Conservation (phyloP, 2,888 invertebrate species). For the Microdon myrmicae region DNA sequence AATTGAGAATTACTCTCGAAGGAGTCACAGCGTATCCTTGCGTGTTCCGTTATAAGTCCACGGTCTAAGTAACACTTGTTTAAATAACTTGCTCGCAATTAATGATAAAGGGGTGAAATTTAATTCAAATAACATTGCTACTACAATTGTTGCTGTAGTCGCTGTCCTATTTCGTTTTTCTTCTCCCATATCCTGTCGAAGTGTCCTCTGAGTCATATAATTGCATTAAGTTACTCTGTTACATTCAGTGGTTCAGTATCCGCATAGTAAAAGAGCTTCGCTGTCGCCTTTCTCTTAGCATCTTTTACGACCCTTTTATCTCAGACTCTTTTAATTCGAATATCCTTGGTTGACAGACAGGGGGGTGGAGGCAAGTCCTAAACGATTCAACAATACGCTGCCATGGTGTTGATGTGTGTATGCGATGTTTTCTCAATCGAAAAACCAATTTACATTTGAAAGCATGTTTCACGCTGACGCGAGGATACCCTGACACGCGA, state of each 20-base stretch:
- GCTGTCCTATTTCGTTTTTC: neutral
- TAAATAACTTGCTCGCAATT: conserved; percentile 40
- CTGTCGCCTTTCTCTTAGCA: conserved; percentile 5
- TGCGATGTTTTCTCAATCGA: conserved; percentile 17
- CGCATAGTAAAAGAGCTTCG: neutral
- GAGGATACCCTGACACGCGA: conserved; percentile 33
- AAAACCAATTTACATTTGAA: conserved; percentile 9
- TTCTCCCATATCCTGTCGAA: neutral
- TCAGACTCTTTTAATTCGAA: conserved; percentile 10
- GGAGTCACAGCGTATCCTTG: conserved; percentile 12
- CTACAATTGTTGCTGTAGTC: too few species aligned
- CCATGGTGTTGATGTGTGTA: conserved; percentile 1
- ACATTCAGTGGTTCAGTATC: too few species aligned
- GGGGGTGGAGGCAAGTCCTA: neutral
- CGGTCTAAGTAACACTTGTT: conserved; percentile 34
- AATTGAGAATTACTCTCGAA: conserved; percentile 17
- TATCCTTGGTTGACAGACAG: conserved; percentile 4
- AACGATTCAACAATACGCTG: too few species aligned
- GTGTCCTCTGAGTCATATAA: conserved; percentile 7
- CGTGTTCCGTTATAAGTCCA: neutral
- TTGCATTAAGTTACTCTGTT: conserved; percentile 2
- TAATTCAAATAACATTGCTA: conserved; percentile 28
- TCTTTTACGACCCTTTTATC: neutral
- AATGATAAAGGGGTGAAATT: conserved; percentile 40
- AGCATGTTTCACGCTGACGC: neutral